Percentiles rank a stretch among this genome's conserved stretches.
phyloP scores from a whole-genome alignment of 2,113 vertebrate genomes.

The Mus spicilegus region DNA sequence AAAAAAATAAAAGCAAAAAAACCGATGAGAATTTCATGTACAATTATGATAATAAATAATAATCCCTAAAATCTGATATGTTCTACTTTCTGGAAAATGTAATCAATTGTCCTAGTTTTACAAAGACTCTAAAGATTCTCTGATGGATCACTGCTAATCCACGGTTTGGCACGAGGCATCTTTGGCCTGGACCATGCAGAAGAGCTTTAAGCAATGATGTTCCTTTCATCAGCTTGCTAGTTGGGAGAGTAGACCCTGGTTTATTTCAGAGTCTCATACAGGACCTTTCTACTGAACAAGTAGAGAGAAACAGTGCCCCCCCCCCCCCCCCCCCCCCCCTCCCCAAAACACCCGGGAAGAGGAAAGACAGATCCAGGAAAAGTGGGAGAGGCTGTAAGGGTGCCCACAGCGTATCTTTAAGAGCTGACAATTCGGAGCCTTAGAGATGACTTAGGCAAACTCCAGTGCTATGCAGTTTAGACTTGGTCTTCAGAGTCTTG shows the following conservation, averaged over 20 bases:
- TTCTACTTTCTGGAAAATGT: not conserved
- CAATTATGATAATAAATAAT: not conserved
- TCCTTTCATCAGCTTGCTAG: not conserved
- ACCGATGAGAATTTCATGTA: not conserved
- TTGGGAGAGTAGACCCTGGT: not conserved
- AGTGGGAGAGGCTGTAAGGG: not conserved
- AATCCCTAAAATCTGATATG: conserved; percentile 17
- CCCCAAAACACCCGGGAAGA: not conserved
- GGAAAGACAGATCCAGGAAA: not conserved
- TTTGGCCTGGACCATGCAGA: not conserved
- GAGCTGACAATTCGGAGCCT: not conserved
- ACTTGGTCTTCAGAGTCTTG: not conserved
- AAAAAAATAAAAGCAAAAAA: not conserved
- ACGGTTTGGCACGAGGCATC: not conserved
- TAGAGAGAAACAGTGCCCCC: not conserved
- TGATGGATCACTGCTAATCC: not conserved
- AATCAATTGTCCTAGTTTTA: not conserved
- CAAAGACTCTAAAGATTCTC: not conserved
- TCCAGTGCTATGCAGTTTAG: not conserved
- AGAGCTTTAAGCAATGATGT: not conserved
- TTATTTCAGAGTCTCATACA: not conserved
- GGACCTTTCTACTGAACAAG: not conserved
- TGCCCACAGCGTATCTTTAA: not conserved
- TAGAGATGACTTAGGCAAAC: not conserved
- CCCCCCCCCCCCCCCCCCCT: no score